Percentiles rank a stretch among this genome's conserved stretches.
Conservation (phyloP, 1,140 invertebrate genomes). For the Cydia amplana region DNA sequence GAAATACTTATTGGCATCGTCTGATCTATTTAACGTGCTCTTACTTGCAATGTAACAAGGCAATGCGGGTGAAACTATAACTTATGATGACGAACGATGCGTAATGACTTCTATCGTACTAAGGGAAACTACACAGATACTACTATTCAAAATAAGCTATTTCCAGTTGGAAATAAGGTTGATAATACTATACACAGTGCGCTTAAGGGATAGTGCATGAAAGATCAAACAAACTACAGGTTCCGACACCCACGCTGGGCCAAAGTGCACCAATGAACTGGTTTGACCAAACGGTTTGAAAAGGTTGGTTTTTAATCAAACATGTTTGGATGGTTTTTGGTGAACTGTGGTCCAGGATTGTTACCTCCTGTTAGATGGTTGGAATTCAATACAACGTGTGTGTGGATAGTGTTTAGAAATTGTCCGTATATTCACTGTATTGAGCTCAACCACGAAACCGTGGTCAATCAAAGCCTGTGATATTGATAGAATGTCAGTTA, state of each 20-base stretch:
- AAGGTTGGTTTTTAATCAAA: not conserved
- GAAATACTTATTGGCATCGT: not conserved
- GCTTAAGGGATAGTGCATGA: slow-evolving; percentile 48
- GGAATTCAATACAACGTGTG: slow-evolving; percentile 40
- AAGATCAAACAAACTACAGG: slow-evolving; percentile 64
- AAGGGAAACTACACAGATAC: slow-evolving; percentile 1
- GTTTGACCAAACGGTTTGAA: not conserved
- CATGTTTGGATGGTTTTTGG: not conserved
- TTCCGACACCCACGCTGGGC: slow-evolving; percentile 30
- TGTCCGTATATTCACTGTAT: not conserved
- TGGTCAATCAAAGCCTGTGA: not conserved
- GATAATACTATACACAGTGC: slow-evolving; percentile 28
- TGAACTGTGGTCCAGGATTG: slow-evolving; percentile 36
- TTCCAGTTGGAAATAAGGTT: not conserved
- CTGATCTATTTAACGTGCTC: not conserved
- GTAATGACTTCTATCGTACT: slow-evolving; percentile 3
- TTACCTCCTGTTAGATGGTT: slow-evolving; percentile 55
- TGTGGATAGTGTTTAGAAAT: slow-evolving; percentile 24
- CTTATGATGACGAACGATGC: not conserved
- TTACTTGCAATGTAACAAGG: not conserved
- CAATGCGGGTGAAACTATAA: not conserved
- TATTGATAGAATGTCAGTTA: slow-evolving; percentile 6
- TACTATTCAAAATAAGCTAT: not conserved
- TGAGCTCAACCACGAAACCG: not conserved
- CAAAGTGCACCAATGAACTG: slow-evolving; percentile 6